Evolutionary conservation across 2,113 vertebrate genomes (phyloP), one percentile per base, ranked within the genome.

Genomic region (Zosterops lateralis): DNA sequence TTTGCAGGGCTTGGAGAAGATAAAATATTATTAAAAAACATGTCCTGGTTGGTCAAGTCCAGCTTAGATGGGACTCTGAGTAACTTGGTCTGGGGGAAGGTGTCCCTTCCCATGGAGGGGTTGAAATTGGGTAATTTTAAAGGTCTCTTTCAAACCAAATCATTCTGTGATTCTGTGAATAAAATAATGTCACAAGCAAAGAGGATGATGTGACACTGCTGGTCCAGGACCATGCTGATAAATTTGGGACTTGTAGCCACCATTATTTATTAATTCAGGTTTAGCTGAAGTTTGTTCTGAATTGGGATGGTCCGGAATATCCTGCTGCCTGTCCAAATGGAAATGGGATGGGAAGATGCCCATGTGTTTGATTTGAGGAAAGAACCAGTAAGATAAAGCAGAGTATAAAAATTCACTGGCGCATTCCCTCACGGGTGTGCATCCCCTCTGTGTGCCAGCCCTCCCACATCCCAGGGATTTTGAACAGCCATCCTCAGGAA

Each of bases 271-370:
- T 70, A 57, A 65, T 5, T 65, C 18, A 48, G 22, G 22, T 58
- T 66, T 58, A n/a, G 7, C 7, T 60, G 26, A 10, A 36, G 6
- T 77, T 84, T 34, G 6, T 25, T 19, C 36, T 58, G 31, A n/a
- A 17, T 5, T 77, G 28, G 3, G 18, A 21, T 50, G 9, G 15
- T 42, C 22, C 40, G n/a, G 73, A 47, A 21, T 3, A 60, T 44
- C 3, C 1, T 53, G 24, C 0, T 70, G 20, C 31, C 32, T 48
- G 5, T 81, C 48, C 48, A 44, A 6, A 13, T 58, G 60, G 60
- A 42, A 87, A 45, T 9, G 6, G 4, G 14, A 21, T 0, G 0
- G 9, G 9, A 7, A 60, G 7, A 11, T 38, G 15, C 3, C 17
- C 6, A 3, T 3, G 9, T n/a, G 36, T 66, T 84, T 45, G 4